Base-by-base conservation (phyloP, 2,888 invertebrate genomes). In the Leptura quadrifasciata region DNA sequence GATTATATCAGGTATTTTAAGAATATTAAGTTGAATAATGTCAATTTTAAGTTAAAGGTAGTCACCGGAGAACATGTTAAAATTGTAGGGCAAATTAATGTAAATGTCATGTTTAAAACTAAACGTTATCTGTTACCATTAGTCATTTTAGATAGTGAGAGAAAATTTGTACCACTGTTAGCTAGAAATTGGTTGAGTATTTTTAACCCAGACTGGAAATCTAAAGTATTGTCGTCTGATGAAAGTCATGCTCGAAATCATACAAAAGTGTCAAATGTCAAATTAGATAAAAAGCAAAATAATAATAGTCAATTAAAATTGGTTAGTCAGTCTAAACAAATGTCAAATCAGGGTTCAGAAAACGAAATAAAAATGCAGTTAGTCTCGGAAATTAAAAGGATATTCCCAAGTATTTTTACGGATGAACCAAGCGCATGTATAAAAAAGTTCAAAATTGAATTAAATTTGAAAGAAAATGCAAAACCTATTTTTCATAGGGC, bases 21-120 rank as follows among this genome's bases (percentile, higher is more conserved):
- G 0, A 12, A 60, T 0, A 35, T 76, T 27, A 61, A 73, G 24
- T 24, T 24, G 5, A n/a, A 57, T 15, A 15, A 21, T 21, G 57
- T 70, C 12, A 74, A 61, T n/a, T 74, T 54, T 64, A 74, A 74
- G 58, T 54, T 78, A 12, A 78, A 58, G n/a, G n/a, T n/a, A 60
- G 74, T 76, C 18, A 76, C 78, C 27, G 78, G 72, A 21, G 47
- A 78, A 69, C 60, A 74, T 12, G 71, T 78, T 4, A 10, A 63
- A 57, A 61, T 74, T 10, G 52, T 76, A 54, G 72, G 76, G 35
- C 57, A 76, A 58, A 67, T 60, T 60, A 24, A 68, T 68, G 76
- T 76, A 12, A 47, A 55, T 31, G 73, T 74, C 12, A 10, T 8
- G 12, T 27, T 57, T 52, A 60, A 58, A 2, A 39, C 55, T 27